Evolutionary conservation across 2,113 vertebrate species (phyloP), one percentile per base, ranked within the genome.

Genomic region (Dolichallabes microphthalmus): DNA sequence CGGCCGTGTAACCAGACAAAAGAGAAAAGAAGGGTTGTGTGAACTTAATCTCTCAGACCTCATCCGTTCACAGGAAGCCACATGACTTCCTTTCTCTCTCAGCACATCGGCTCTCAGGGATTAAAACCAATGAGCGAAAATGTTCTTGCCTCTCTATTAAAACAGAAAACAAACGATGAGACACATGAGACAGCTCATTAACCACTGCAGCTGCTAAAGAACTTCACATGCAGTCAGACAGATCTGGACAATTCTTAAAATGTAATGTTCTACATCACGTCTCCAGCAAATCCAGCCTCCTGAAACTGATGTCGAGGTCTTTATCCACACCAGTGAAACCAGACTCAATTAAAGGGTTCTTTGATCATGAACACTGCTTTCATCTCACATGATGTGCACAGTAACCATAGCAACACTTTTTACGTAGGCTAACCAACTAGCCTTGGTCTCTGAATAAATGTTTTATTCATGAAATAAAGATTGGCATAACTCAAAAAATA

Each of bases 11-110:
- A 55, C 52, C 39, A 52, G 71, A 50, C 68, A 52, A n/a, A 50
- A 5, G 11, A 73, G 20, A 39, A 11, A 19, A 2, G 17, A 35
- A 25, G 17, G 1, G 35, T 32, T 9, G 50, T 22, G 50, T 3
- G n/a, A 80, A 69, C 45, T 53, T 13, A 32, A 4, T 53, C 11
- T 86, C 1, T 13, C 14, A 84, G 86, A 82, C 86, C 87, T 86
- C 86, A 88, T 92, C 75, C 0, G 88, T 74, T 57, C 25, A 91
- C 92, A 93, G 94, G 93, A 95, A 94, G 90, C 86, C 76, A 77
- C 63, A 88, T 84, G 83, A 91, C 89, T 92, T 94, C 93, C 93
- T 86, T 58, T 89, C 4, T 32, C 0, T 58, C 4, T 84, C 76
- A 45, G 73, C 77, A 61, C 22, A 53, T 58, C 30, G 57, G 39